Conservation (phyloP, 1,140 invertebrate species). For the Schlechtendalia chinensis region DNA sequence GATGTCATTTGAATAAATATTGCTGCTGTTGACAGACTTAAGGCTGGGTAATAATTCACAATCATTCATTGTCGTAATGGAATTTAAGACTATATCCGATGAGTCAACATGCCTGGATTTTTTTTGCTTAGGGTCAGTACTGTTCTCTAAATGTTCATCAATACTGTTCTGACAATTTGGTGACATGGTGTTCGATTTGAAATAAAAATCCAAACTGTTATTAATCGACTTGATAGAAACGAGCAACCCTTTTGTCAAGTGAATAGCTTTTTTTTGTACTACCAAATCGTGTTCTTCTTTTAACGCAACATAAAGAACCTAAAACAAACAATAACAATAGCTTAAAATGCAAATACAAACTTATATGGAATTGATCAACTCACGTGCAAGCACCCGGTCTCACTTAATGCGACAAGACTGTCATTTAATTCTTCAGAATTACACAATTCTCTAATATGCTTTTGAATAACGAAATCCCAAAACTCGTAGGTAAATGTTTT, state of each 20-base stretch:
- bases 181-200: not conserved
- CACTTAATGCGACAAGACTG: not conserved
- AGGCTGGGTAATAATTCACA: constrained; percentile 28
- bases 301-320: constrained; percentile 26
- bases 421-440: constrained; percentile 1
- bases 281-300: constrained; percentile 41
- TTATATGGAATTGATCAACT: not conserved
- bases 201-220: not conserved
- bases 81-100: constrained; percentile 2
- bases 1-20: constrained; percentile 6
- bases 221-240: not conserved
- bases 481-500: constrained; percentile 45
- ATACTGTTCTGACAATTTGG: not conserved
- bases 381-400: constrained; percentile 22
- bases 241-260: not conserved
- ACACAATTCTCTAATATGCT: not conserved
- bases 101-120: constrained; percentile 25
- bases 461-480: constrained; percentile 22
- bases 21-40: not conserved
- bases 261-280: constrained; percentile 36
- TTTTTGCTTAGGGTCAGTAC: not conserved
- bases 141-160: not conserved
- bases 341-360: not conserved
- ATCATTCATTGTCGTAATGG: constrained; percentile 14
- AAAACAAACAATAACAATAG: not conserved